Conservation (phyloP, 2,113 vertebrate species). For the Tragelaphus strepsiceros region DNA sequence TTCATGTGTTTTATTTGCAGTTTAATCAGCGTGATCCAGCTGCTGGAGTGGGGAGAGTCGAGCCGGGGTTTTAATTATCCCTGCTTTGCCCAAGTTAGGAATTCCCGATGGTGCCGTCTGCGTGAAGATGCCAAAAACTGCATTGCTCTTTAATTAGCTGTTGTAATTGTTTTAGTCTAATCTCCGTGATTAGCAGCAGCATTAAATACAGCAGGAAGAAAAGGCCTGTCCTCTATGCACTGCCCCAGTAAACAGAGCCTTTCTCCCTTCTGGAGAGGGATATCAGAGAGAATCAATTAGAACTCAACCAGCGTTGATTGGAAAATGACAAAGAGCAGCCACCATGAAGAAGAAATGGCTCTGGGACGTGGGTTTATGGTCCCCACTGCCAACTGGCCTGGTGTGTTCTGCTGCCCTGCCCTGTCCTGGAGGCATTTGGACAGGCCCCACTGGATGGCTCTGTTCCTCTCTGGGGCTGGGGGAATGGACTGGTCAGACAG, state of each 20-base stretch:
- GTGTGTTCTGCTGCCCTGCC: background rate
- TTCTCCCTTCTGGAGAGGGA: constrained; percentile 78
- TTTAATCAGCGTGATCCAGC: constrained; percentile 86
- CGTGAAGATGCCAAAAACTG: constrained; percentile 83
- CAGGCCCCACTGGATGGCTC: background rate
- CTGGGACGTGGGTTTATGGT: constrained; percentile 38
- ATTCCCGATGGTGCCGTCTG: constrained; percentile 82
- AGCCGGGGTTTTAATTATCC: constrained; percentile 86
- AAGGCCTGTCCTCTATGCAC: constrained; percentile 77
- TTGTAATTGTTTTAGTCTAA: constrained; percentile 88
- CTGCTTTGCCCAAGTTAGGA: constrained; percentile 83
- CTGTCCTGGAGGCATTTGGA: background rate
- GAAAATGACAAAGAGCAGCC: constrained; percentile 71
- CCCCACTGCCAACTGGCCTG: background rate
- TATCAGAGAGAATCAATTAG: constrained; percentile 79
- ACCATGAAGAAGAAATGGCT: constrained; percentile 59
- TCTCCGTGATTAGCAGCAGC: constrained; percentile 86
- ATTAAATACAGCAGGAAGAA: constrained; percentile 87
- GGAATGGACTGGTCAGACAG: background rate
- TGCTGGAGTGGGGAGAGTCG: constrained; percentile 75
- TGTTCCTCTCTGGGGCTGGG: background rate
- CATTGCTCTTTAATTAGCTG: constrained; percentile 89
- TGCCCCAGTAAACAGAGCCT: constrained; percentile 80
- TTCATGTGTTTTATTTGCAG: constrained; percentile 84
- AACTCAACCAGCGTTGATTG: constrained; percentile 72